phyloP scores from a whole-genome alignment of 2,113 vertebrate genomes.

The Melanotaenia duboulayi region DNA sequence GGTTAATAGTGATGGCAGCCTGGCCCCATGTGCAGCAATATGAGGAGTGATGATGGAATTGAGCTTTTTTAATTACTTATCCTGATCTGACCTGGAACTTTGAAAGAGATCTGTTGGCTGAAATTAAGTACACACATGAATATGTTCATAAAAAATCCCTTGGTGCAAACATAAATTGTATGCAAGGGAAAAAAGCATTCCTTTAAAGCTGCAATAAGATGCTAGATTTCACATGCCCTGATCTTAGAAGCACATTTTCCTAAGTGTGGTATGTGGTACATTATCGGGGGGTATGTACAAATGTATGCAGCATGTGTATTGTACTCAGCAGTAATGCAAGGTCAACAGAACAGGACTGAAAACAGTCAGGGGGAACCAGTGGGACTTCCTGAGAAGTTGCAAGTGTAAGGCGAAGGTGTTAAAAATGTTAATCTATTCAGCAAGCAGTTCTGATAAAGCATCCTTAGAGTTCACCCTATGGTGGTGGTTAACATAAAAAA shows the following conservation, averaged over 20 bases:
- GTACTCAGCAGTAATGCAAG: background rate
- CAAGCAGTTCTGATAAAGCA: background rate
- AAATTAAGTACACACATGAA: too few relatives aligned
- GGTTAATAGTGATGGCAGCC: too few relatives aligned
- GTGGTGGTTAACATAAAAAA: background rate
- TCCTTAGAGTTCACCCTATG: background rate
- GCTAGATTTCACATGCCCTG: background rate
- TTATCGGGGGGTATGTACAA: background rate
- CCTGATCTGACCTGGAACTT: too few relatives aligned
- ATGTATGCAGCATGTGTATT: background rate
- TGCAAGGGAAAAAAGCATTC: background rate
- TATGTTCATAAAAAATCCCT: too few relatives aligned
- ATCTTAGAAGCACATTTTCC: background rate
- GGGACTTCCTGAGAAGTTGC: background rate
- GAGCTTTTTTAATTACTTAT: too few relatives aligned
- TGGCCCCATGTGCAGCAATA: too few relatives aligned
- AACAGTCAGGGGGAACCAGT: background rate
- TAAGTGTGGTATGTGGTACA: background rate
- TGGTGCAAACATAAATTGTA: too few relatives aligned
- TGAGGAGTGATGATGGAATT: too few relatives aligned
- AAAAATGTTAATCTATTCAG: background rate
- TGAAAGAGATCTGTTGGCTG: too few relatives aligned
- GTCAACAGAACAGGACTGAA: background rate
- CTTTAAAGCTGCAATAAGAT: background rate
- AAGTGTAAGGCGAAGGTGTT: too few relatives aligned